These are phyloP conservation scores for Hylomyscus alleni DNA, from an alignment of 2,797 vertebrate species.

Conservation along the genomic window DNA sequence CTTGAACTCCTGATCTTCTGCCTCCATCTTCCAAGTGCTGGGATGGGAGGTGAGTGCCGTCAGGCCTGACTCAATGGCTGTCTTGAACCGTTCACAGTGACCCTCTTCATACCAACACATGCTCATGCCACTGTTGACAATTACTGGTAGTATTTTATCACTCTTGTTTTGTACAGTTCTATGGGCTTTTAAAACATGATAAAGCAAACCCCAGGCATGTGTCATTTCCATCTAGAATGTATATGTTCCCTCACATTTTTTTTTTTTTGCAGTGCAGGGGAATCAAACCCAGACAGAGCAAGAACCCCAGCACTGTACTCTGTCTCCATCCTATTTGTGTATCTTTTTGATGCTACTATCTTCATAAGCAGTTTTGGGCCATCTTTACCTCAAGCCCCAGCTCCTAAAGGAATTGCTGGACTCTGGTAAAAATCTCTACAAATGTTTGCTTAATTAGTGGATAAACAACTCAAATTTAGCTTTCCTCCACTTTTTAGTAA, in stretches of 20 bases:
- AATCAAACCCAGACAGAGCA: neutral
- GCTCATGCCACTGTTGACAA: neutral
- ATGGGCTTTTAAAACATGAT: neutral
- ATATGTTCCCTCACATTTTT: neutral
- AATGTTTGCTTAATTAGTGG: constrained; percentile 38
- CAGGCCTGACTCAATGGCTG: neutral
- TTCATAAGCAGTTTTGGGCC: neutral
- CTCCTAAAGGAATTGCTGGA: neutral
- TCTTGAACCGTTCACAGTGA: neutral
- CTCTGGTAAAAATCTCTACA: constrained; percentile 44
- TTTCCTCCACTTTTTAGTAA: constrained; percentile 39
- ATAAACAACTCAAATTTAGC: constrained; percentile 10
- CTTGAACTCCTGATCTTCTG: neutral
- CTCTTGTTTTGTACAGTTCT: neutral
- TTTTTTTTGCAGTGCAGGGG: neutral
- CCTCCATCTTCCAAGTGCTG: neutral
- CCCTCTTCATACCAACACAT: neutral
- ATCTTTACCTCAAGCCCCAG: neutral
- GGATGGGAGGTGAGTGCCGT: neutral
- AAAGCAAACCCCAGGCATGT: constrained; percentile 39
- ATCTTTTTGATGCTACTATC: neutral
- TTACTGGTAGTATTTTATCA: neutral
- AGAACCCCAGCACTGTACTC: neutral
- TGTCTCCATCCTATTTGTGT: neutral
- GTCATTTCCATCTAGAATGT: constrained; percentile 1